Evolutionary conservation across 2,113 vertebrate species (phyloP).

Genomic region (Athene cunicularia): DNA sequence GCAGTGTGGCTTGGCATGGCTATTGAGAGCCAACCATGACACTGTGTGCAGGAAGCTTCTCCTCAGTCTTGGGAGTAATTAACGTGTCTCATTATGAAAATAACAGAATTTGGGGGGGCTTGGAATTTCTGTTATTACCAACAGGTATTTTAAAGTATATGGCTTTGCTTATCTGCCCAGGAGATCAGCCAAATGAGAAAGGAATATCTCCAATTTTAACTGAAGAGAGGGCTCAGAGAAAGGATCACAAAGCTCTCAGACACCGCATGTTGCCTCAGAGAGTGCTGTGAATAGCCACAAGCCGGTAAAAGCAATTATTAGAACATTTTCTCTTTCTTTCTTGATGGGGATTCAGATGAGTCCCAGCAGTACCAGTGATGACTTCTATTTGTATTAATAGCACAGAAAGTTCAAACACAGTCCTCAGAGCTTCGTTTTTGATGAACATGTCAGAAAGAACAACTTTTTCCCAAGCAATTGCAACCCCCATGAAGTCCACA

Average conservation of each 20-base stretch:
- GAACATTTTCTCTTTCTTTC: not conserved
- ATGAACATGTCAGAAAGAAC: not conserved
- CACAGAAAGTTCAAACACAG: fast-evolving
- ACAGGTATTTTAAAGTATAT: not conserved
- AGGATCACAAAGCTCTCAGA: not conserved
- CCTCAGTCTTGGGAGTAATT: not conserved
- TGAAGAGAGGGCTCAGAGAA: not conserved
- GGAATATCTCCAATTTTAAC: not conserved
- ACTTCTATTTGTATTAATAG: not conserved
- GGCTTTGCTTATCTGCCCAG: not conserved
- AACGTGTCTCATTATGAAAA: not conserved
- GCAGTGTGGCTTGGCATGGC: fast-evolving
- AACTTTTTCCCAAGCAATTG: not conserved
- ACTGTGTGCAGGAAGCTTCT: not conserved
- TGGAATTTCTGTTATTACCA: not conserved
- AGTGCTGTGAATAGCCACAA: not conserved
- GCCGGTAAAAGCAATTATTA: not conserved
- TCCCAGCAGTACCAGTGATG: fast-evolving
- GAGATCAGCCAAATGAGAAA: not conserved
- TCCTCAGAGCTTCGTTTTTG: not conserved
- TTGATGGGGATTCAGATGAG: not conserved
- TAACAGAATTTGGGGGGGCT: not conserved
- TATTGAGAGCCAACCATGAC: not conserved
- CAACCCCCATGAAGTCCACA: not conserved
- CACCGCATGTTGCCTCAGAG: not conserved